These are phyloP conservation scores for Hapalemur alaotrensis DNA, from an alignment of 2,797 vertebrate species.

Conservation along the genomic window DNA sequence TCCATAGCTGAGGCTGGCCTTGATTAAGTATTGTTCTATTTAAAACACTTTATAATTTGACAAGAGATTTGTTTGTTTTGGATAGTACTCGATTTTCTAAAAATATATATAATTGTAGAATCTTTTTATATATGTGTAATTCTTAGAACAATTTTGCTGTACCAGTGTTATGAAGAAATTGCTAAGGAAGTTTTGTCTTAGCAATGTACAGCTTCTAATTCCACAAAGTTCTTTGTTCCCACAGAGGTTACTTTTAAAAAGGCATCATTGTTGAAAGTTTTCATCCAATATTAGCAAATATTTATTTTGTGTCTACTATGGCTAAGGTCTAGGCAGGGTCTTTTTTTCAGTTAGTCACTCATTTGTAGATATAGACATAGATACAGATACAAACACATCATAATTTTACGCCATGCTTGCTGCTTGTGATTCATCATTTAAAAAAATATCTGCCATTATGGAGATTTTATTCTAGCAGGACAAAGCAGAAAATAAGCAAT, in stretches of 20 bases:
- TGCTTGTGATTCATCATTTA: neutral
- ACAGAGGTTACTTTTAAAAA: neutral
- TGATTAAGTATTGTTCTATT: neutral
- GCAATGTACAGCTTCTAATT: neutral
- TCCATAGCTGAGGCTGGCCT: neutral
- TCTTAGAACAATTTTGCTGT: neutral
- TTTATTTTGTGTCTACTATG: neutral
- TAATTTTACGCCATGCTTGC: neutral
- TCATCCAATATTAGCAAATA: neutral
- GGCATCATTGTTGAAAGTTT: neutral
- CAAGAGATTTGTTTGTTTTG: neutral
- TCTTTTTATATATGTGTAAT: neutral
- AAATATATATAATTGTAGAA: neutral
- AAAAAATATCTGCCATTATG: neutral
- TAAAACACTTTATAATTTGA: neutral
- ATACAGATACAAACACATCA: neutral
- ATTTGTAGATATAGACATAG: neutral
- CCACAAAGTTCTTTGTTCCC: neutral
- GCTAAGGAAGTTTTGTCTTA: neutral
- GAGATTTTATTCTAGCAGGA: neutral
- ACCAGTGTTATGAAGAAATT: neutral
- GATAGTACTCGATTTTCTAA: neutral
- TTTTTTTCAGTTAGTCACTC: neutral
- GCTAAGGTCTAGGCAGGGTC: neutral
- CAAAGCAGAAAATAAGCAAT: neutral